A percentile compares a stretch with the other conserved stretches of the same genome.
Conservation (phyloP, 2,797 vertebrate species). For the Masticophis lateralis region DNA sequence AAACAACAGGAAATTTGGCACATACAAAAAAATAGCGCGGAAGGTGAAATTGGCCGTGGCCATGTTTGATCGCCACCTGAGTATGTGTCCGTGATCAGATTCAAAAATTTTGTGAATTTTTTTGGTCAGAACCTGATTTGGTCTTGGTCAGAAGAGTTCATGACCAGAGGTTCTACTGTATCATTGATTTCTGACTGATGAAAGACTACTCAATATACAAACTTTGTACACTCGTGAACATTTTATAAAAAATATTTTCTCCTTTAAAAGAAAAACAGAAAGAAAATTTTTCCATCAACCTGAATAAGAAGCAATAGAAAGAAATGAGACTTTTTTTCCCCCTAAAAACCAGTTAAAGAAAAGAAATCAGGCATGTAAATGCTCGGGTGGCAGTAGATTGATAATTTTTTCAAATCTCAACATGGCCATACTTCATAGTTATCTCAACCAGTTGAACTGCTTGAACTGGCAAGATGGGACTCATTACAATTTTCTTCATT, state of each 20-base stretch:
- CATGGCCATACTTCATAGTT: neutral
- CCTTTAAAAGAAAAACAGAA: neutral
- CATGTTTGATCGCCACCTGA: too few species aligned
- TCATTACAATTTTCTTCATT: neutral
- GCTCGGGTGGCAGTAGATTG: neutral
- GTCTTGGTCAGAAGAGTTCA: too few species aligned
- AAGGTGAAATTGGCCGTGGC: too few species aligned
- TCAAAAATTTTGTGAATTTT: too few species aligned
- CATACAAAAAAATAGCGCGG: too few species aligned
- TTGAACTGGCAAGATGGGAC: slow-evolving; percentile 7
- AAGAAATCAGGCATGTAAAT: neutral
- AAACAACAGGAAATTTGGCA: too few species aligned
- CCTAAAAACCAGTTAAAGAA: neutral
- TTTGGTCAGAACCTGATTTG: too few species aligned
- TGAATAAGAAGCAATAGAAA: neutral
- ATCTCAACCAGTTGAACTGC: neutral
- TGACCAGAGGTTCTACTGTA: neutral
- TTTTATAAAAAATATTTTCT: neutral
- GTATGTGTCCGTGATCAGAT: too few species aligned
- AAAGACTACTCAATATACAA: neutral
- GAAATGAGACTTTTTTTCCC: neutral
- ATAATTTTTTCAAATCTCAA: neutral
- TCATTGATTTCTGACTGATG: neutral
- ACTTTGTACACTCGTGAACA: neutral
- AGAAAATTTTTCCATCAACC: neutral